These are phyloP conservation scores for Myotis davidii DNA, from an alignment of 2,113 vertebrate species.

Conservation along the genomic window DNA sequence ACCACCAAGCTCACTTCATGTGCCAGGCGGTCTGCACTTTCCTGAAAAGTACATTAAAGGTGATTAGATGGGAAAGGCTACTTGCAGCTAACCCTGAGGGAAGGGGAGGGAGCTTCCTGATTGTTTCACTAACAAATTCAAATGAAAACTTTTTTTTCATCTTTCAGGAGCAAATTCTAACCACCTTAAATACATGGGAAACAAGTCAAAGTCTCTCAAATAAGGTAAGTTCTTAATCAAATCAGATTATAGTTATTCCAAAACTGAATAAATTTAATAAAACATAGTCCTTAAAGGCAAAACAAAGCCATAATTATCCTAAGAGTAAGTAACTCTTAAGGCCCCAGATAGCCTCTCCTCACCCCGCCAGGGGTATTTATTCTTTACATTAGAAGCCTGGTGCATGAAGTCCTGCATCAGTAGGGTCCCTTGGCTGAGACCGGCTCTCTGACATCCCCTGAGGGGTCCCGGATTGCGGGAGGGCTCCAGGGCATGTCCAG, in stretches of 20 bases:
- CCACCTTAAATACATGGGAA: constrained; percentile 23
- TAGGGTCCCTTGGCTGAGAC: too few relatives aligned
- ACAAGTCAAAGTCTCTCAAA: constrained; percentile 6
- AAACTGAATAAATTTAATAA: constrained; percentile 38
- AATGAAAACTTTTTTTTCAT: constrained; percentile 34
- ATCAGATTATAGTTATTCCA: constrained; percentile 7
- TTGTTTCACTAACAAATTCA: background rate
- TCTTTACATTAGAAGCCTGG: background rate
- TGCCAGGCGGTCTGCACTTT: constrained; percentile 91
- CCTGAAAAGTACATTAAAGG: constrained; percentile 84
- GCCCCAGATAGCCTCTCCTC: background rate
- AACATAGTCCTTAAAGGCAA: background rate
- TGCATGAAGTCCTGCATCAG: too few relatives aligned
- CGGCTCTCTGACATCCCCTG: too few relatives aligned
- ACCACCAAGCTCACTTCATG: constrained; percentile 94
- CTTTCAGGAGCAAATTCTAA: constrained; percentile 60
- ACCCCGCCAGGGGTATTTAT: background rate
- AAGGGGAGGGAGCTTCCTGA: background rate
- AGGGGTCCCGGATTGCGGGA: too few relatives aligned
- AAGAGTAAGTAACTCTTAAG: background rate
- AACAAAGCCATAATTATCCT: background rate
- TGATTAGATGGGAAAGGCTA: background rate
- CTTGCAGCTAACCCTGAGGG: background rate
- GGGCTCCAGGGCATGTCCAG: too few relatives aligned
- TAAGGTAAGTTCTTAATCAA: constrained; percentile 59